Conservation (phyloP, 2,113 vertebrate species). For the Centropus unirufus region DNA sequence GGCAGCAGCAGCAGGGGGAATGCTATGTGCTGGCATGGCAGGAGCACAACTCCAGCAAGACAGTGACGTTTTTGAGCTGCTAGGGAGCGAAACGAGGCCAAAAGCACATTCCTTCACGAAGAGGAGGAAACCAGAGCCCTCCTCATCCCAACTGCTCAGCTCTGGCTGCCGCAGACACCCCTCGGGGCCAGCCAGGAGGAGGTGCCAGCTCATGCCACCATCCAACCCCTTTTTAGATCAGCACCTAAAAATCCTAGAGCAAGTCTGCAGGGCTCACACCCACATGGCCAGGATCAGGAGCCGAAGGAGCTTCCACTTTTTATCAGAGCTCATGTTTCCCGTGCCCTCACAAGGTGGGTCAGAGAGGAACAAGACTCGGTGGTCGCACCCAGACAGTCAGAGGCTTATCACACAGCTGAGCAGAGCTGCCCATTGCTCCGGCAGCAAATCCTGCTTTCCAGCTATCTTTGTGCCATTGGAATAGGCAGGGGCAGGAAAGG, state of each 20-base stretch:
- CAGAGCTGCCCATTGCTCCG: neutral
- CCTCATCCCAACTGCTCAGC: neutral
- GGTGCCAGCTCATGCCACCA: neutral
- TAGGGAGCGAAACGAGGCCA: neutral
- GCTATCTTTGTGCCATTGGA: neutral
- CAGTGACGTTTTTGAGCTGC: neutral
- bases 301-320: neutral
- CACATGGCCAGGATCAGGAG: neutral
- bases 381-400: fast-evolving
- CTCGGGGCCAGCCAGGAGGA: fast-evolving
- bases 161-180: neutral
- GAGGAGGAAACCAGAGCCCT: slow-evolving; percentile 15
- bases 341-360: fast-evolving
- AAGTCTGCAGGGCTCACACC: neutral
- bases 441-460: neutral
- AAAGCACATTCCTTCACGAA: neutral
- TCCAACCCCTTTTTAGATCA: neutral
- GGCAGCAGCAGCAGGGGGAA: neutral
- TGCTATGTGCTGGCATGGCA: neutral
- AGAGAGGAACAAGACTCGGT: neutral
- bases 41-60: neutral
- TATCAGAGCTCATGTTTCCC: neutral
- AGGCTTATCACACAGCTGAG: neutral
- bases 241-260: neutral
- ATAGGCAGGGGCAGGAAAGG: neutral